Conservation (phyloP, 1,140 invertebrate species). For the Papilio glaucus region DNA sequence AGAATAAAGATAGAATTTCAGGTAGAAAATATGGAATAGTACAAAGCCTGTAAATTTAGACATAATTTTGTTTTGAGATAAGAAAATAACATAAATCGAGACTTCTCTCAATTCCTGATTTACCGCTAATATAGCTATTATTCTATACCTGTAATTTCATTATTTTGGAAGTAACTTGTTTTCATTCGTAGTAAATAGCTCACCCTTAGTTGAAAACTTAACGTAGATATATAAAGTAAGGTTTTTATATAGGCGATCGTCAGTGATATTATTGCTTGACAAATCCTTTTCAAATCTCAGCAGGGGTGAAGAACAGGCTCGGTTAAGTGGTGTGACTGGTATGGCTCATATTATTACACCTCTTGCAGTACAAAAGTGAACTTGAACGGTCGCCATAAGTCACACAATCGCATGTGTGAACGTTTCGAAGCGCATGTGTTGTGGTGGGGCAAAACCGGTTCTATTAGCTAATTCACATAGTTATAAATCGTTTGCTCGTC, state of each 20-base stretch:
- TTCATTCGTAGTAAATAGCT: neutral
- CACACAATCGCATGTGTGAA: slow-evolving; percentile 52
- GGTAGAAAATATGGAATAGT: too few species aligned
- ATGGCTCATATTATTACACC: slow-evolving; percentile 50
- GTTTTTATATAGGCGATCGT: slow-evolving; percentile 49
- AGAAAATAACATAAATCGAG: too few species aligned
- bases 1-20: too few species aligned
- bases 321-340: slow-evolving; percentile 68
- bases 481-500: slow-evolving; percentile 68
- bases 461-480: slow-evolving; percentile 70
- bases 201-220: neutral
- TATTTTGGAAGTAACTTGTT: neutral
- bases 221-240: slow-evolving; percentile 41
- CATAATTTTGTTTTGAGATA: too few species aligned
- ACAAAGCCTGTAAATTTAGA: too few species aligned
- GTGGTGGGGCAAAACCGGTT: slow-evolving; percentile 68
- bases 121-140: too few species aligned
- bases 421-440: slow-evolving; percentile 50
- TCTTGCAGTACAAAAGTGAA: slow-evolving; percentile 43
- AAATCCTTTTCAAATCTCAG: slow-evolving; percentile 77
- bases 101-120: too few species aligned
- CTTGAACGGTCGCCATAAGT: slow-evolving; percentile 53
- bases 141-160: too few species aligned
- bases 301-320: slow-evolving; percentile 71
- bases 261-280: slow-evolving; percentile 60